Conservation (phyloP, 2,888 invertebrate species). For the Zhuqinia jingwanae region DNA sequence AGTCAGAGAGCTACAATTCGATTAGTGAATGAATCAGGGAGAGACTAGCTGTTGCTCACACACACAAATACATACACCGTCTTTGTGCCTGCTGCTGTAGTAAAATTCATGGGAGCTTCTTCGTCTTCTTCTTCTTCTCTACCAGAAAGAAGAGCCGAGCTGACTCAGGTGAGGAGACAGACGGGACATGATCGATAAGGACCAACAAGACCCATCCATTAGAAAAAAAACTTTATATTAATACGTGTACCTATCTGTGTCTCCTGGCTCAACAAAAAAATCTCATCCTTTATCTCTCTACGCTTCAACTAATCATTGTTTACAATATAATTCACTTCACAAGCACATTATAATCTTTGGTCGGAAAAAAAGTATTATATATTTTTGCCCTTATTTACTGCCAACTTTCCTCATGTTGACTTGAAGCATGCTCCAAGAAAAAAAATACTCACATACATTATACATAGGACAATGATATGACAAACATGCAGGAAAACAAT, state of each 20-base stretch:
- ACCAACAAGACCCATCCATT: slow-evolving; percentile 78
- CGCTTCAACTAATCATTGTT: slow-evolving; percentile 67
- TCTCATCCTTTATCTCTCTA: slow-evolving; percentile 51
- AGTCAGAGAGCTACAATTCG: slow-evolving; percentile 31
- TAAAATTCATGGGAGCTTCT: slow-evolving; percentile 5
- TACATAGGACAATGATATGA: slow-evolving; percentile 10
- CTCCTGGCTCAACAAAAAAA: slow-evolving; percentile 40
- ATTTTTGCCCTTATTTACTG: slow-evolving; percentile 51
- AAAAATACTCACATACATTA: background rate
- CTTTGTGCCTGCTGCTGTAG: too few relatives aligned
- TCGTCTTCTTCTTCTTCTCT: too few relatives aligned
- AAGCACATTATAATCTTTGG: slow-evolving; percentile 30
- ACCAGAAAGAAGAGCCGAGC: background rate
- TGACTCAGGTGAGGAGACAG: slow-evolving; percentile 46
- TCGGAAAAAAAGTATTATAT: slow-evolving; percentile 23
- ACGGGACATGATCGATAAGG: slow-evolving; percentile 75
- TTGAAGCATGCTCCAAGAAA: slow-evolving; percentile 57
- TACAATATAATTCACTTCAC: slow-evolving; percentile 58
- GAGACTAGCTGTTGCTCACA: slow-evolving; percentile 1
- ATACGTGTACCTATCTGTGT: slow-evolving; percentile 37
- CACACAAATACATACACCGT: too few relatives aligned
- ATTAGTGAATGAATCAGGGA: slow-evolving; percentile 59
- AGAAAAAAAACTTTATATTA: slow-evolving; percentile 67
- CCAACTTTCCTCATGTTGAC: slow-evolving; percentile 45
- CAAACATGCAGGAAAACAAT: background rate